Base-by-base conservation (phyloP, 2,888 invertebrate genomes). In the Papilio protenor region DNA sequence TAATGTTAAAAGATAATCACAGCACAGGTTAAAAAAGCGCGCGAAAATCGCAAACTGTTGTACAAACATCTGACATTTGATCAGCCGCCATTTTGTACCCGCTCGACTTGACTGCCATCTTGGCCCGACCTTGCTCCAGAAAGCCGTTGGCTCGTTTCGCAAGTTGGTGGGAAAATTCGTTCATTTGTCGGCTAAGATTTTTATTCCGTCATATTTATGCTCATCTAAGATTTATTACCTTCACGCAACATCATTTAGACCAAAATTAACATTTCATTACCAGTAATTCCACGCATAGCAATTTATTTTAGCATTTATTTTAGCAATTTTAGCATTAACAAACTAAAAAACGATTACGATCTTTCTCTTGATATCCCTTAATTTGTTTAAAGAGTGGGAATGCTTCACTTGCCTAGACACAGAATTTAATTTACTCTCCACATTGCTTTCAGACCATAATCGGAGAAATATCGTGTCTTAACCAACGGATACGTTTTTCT, bases 41-140 rank as follows among this genome's bases (percentile, higher is more conserved):
- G 77, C 49, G 78, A 78, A 72, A 77, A 75, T 59, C 49, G 55
- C 66, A 59, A 80, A 55, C 64, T 23, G 78, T 84, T 85, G 88
- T 90, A 88, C 89, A 91, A 92, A 88, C 85, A 76, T 85, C 87
- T 90, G 91, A 91, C 93, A 91, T 92, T 92, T 89, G 90, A 86
- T 81, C 81, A 81, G 81, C 82, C 87, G 87, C 87, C 89, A 90
- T 90, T 89, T 84, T 86, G 78, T 76, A 73, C 57, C 71, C 71
- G 75, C 75, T 76, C 49, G 87, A 82, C 83, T 86, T 89, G 91
- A 87, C 93, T 90, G 90, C 91, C 91, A 91, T 90, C 84, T 90
- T 90, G 84, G 81, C 75, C 71, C 85, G 90, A 93, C 94, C 94
- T 94, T 94, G 94, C 94, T 94, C 94, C 86, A 94, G 89, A 88